Evolutionary conservation across 2,888 invertebrate genomes (phyloP).

Genomic region (Priocnemis perturbator): DNA sequence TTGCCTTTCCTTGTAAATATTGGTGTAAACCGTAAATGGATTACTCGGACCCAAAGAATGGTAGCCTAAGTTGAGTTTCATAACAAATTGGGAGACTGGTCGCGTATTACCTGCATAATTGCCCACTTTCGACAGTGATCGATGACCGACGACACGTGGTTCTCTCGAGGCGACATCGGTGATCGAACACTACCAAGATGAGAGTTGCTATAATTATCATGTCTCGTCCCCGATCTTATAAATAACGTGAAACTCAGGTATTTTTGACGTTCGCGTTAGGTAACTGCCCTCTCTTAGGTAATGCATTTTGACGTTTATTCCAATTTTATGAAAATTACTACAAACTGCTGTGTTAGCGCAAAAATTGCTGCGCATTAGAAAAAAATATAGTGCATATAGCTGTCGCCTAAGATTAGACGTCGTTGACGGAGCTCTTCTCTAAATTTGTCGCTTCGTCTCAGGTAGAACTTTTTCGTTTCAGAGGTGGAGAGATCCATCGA

Average conservation of each 20-base stretch:
- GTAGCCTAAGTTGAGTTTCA: not conserved
- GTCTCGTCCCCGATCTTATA: constrained; percentile 66
- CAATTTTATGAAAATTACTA: not conserved
- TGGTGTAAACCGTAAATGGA: no score
- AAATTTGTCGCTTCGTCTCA: not conserved
- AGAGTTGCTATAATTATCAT: constrained; percentile 54
- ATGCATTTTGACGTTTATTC: constrained; percentile 23
- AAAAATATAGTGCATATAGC: no score
- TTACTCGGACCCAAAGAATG: not conserved
- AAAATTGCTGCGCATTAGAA: not conserved
- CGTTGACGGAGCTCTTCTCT: not conserved
- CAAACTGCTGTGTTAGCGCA: not conserved
- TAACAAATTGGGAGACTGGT: not conserved
- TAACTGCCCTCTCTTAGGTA: constrained; percentile 49
- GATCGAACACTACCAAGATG: constrained; percentile 51
- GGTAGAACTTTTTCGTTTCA: constrained; percentile 28
- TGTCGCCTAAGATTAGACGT: no score
- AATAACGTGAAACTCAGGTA: constrained; percentile 64
- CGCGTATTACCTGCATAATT: no score
- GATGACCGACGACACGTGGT: constrained; percentile 37
- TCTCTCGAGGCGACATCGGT: constrained; percentile 36
- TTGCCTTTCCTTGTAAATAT: no score
- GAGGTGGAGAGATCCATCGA: constrained; percentile 40
- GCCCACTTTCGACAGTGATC: constrained; percentile 29
- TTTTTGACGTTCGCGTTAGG: constrained; percentile 59